These are phyloP conservation scores for Dasysyrphus tricinctus DNA, from an alignment of 2,888 invertebrate genomes.

Conservation along the genomic window DNA sequence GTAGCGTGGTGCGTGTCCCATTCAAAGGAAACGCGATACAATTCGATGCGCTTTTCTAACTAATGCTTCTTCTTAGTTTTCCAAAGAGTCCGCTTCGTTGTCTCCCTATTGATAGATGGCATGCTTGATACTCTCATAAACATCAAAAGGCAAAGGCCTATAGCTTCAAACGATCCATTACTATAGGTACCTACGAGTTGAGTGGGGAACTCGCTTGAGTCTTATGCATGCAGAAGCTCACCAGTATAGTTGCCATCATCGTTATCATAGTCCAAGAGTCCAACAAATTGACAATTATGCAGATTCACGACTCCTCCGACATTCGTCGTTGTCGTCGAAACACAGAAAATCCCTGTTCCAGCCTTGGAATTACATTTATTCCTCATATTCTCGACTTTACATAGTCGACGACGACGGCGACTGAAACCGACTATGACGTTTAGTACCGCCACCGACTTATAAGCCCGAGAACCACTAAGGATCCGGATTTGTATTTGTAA, in stretches of 20 bases:
- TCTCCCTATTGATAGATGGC: slow-evolving; percentile 39
- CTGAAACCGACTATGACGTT: background rate
- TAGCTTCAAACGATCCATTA: slow-evolving; percentile 37
- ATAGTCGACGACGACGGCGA: slow-evolving; percentile 6
- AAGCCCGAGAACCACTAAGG: slow-evolving; percentile 7
- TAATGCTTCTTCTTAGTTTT: slow-evolving; percentile 45
- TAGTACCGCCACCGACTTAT: background rate
- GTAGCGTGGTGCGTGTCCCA: slow-evolving; percentile 69
- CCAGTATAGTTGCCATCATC: background rate
- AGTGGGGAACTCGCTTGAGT: background rate
- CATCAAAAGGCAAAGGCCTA: slow-evolving; percentile 47
- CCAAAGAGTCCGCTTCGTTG: slow-evolving; percentile 31
- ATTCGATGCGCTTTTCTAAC: slow-evolving; percentile 67
- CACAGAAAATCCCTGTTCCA: slow-evolving; percentile 49
- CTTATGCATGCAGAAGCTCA: background rate
- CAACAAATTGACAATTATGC: slow-evolving; percentile 73
- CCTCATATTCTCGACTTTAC: slow-evolving; percentile 13
- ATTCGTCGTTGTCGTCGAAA: slow-evolving; percentile 36
- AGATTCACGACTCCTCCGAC: slow-evolving; percentile 55
- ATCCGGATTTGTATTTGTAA: slow-evolving; percentile 14
- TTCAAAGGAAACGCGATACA: slow-evolving; percentile 71
- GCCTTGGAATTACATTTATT: slow-evolving; percentile 60
- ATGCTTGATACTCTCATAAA: slow-evolving; percentile 54
- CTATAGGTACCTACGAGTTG: background rate
- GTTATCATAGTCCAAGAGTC: slow-evolving; percentile 19